Conservation (phyloP, 1,140 invertebrate species). For the Lucilia cuprina region DNA sequence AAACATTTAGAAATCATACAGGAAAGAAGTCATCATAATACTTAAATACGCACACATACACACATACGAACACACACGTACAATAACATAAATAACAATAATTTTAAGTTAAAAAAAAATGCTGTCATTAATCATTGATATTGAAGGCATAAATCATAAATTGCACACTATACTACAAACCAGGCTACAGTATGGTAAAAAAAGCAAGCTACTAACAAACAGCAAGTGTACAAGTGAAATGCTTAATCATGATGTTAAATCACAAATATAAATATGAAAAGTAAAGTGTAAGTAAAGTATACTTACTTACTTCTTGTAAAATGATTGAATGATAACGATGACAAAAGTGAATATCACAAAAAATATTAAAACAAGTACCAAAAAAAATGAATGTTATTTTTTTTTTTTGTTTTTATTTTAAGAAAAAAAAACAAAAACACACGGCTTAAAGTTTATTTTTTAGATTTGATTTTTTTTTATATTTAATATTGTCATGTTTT, state of each 20-base stretch:
- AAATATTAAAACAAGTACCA: background rate
- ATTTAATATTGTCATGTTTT: too few species aligned
- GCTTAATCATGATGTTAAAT: constrained; percentile 15
- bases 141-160: constrained; percentile 32
- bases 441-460: too few species aligned
- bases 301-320: background rate
- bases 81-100: constrained; percentile 14
- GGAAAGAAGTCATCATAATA: constrained; percentile 1
- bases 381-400: background rate
- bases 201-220: too few species aligned
- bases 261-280: background rate
- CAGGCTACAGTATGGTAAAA: too few species aligned
- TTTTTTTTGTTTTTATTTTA: background rate
- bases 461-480: too few species aligned
- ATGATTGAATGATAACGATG: background rate
- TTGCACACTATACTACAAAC: background rate
- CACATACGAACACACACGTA: background rate
- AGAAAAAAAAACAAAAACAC: too few species aligned
- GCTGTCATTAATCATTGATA: constrained; percentile 28
- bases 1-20: constrained; percentile 23
- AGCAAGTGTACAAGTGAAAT: background rate
- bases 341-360: background rate
- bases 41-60: background rate
- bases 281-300: background rate
- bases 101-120: constrained; percentile 24